These are phyloP conservation scores for Bubo scandiacus DNA, from an alignment of 2,113 vertebrate species.

Conservation along the genomic window DNA sequence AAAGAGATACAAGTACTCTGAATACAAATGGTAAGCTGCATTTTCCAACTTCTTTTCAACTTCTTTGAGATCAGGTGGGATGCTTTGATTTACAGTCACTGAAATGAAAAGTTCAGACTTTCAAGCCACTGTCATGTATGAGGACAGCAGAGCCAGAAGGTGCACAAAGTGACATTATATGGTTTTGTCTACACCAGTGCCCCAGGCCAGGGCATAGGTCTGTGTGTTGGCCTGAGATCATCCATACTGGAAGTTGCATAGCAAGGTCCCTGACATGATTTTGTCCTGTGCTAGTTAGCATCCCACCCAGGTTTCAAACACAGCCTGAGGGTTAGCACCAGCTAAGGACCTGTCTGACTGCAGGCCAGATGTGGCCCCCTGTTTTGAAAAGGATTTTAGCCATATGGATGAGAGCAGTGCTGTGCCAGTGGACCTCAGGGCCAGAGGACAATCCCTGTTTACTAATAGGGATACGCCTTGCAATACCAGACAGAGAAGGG, in stretches of 20 bases:
- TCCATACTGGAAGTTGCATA: neutral
- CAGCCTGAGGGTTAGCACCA: neutral
- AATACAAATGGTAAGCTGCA: neutral
- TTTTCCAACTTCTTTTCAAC: neutral
- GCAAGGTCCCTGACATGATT: neutral
- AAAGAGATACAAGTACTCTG: neutral
- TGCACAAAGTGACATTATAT: neutral
- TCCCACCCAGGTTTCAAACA: neutral
- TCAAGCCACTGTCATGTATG: neutral
- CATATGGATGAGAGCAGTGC: accelerated
- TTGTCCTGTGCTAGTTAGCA: neutral
- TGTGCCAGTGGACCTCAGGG: neutral
- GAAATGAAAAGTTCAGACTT: neutral
- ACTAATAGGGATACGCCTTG: neutral
- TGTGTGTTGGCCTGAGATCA: neutral
- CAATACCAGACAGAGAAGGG: neutral
- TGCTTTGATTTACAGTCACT: neutral
- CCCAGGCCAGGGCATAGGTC: neutral
- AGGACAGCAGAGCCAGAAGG: neutral
- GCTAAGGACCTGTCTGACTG: neutral
- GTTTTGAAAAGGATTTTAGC: neutral
- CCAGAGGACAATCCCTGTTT: neutral
- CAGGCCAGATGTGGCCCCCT: neutral
- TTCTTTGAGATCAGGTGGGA: neutral
- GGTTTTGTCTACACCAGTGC: neutral